These are phyloP conservation scores for Eueides isabella DNA, from an alignment of 1,140 invertebrate species.

Conservation along the genomic window DNA sequence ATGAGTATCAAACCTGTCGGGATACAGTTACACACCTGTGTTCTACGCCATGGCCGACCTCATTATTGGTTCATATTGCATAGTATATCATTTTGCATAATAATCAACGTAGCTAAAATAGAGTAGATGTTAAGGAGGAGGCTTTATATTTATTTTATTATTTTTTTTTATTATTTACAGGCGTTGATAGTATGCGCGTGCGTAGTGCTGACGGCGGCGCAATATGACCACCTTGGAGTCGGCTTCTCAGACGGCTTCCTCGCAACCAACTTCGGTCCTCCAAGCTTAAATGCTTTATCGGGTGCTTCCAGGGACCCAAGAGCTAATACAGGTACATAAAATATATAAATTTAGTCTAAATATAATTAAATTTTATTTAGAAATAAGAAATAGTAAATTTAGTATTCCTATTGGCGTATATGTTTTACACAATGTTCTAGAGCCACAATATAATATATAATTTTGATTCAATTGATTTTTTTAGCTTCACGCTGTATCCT, in stretches of 20 bases:
- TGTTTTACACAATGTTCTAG: too few species aligned
- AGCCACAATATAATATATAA: background rate
- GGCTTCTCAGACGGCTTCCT: slow-evolving; percentile 64
- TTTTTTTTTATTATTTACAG: slow-evolving; percentile 66
- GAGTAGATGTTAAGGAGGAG: background rate
- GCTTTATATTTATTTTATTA: slow-evolving; percentile 34
- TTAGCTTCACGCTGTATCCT: too few species aligned
- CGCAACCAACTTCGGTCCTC: slow-evolving; percentile 57
- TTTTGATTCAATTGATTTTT: background rate
- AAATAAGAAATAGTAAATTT: too few species aligned
- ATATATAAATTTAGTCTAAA: background rate
- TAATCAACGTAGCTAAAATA: background rate
- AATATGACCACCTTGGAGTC: slow-evolving; percentile 62
- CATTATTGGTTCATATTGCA: background rate
- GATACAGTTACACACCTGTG: too few species aligned
- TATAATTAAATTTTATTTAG: background rate
- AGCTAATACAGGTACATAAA: slow-evolving; percentile 69
- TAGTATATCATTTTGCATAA: background rate
- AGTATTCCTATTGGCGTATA: background rate
- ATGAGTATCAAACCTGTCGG: too few species aligned
- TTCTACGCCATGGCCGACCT: too few species aligned
- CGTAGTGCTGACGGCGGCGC: slow-evolving; percentile 63
- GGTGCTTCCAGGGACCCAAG: slow-evolving; percentile 68
- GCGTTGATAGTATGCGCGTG: slow-evolving; percentile 67
- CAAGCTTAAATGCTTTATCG: slow-evolving; percentile 53